Evolutionary conservation across 1,140 invertebrate genomes (phyloP).

Genomic region (Drusus annulatus): DNA sequence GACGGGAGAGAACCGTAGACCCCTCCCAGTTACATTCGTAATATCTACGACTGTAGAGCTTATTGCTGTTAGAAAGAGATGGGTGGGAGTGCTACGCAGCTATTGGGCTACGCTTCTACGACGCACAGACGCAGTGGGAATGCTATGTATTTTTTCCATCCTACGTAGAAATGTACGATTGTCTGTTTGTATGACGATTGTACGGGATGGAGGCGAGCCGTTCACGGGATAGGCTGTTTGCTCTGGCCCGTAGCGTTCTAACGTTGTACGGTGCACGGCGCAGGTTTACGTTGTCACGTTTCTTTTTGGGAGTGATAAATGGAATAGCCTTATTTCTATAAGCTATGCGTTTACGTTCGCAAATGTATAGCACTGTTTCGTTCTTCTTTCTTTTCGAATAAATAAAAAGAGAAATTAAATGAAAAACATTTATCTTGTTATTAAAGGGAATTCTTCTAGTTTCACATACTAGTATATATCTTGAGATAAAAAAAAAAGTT

Average conservation of each 20-base stretch:
- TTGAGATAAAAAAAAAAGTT: too few relatives aligned
- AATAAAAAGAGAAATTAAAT: too few relatives aligned
- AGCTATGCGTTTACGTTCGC: background rate
- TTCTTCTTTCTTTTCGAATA: background rate
- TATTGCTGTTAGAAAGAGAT: conserved; percentile 48
- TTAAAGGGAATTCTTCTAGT: too few relatives aligned
- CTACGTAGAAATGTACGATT: conserved; percentile 49
- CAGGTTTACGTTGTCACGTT: conserved; percentile 21
- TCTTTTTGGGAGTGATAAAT: conserved; percentile 29
- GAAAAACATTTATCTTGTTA: too few relatives aligned
- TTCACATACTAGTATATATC: too few relatives aligned
- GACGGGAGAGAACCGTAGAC: conserved; percentile 53
- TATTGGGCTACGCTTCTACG: conserved; percentile 22
- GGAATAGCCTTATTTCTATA: background rate
- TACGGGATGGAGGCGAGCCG: conserved; percentile 32
- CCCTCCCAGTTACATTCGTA: conserved; percentile 58
- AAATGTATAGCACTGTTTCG: background rate
- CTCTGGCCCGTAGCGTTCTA: conserved; percentile 2
- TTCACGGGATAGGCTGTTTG: conserved; percentile 42
- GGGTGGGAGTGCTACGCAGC: conserved; percentile 28
- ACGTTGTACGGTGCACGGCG: conserved; percentile 37
- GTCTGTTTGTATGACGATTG: conserved; percentile 56
- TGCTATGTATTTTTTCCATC: conserved; percentile 51
- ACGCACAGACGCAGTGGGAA: conserved; percentile 49
- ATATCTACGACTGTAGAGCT: conserved; percentile 58